phyloP scores from a whole-genome alignment of 2,113 vertebrate species.

The Podilymbus podiceps region DNA sequence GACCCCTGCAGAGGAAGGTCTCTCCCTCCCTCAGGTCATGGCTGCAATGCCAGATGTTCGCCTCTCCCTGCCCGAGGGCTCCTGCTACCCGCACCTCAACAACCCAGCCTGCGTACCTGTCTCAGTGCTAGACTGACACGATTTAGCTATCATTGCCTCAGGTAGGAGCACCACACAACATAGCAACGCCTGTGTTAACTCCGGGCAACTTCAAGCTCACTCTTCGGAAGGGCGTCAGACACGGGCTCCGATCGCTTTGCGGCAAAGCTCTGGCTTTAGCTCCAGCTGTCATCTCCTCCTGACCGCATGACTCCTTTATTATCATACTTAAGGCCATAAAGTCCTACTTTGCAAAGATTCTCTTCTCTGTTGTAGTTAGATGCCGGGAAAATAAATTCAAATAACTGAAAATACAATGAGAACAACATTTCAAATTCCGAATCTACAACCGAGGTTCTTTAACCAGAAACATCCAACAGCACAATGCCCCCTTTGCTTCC shows the following conservation, averaged over 20 bases:
- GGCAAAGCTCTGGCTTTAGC: conserved; percentile 40
- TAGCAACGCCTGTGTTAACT: neutral
- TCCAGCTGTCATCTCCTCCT: conserved; percentile 28
- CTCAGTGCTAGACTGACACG: neutral
- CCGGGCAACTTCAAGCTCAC: neutral
- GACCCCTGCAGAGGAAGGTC: neutral
- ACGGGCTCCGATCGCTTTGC: neutral
- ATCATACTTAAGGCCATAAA: conserved; percentile 62
- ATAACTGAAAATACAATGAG: conserved; percentile 68
- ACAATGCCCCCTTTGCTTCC: conserved; percentile 60
- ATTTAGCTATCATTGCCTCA: neutral
- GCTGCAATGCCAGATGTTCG: neutral
- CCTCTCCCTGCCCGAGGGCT: neutral
- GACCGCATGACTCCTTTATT: conserved; percentile 30
- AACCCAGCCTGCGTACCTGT: neutral
- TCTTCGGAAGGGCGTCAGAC: neutral
- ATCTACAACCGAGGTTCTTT: conserved; percentile 65
- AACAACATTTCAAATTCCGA: conserved; percentile 64
- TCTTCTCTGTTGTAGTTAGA: conserved; percentile 49
- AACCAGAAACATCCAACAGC: conserved; percentile 70
- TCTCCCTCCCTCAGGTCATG: neutral
- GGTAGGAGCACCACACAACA: neutral
- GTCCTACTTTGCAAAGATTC: conserved; percentile 45
- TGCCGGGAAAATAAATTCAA: conserved; percentile 62
- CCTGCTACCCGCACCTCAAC: neutral